Conservation (phyloP, 2,888 invertebrate species). For the Teleogryllus oceanicus region DNA sequence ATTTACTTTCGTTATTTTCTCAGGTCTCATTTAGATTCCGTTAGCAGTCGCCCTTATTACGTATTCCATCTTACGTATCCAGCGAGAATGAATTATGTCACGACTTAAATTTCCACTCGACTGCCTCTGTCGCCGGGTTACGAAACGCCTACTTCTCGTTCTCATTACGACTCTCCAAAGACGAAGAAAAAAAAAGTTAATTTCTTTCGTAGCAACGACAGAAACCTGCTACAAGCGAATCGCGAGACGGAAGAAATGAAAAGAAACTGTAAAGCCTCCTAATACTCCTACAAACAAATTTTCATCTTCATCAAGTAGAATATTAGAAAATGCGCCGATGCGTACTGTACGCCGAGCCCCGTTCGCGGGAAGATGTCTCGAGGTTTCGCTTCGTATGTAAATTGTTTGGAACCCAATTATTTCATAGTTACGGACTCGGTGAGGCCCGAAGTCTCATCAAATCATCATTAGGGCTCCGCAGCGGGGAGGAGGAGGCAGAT, state of each 20-base stretch:
- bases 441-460: slow-evolving; percentile 3
- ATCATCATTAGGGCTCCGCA: background rate
- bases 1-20: too few relatives aligned
- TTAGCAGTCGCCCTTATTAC: background rate
- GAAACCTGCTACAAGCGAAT: background rate
- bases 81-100: background rate
- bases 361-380: background rate
- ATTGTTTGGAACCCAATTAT: slow-evolving; percentile 6
- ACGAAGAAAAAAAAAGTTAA: background rate
- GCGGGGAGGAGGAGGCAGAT: background rate
- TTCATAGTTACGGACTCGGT: background rate
- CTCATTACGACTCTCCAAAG: background rate
- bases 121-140: background rate
- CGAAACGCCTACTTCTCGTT: background rate
- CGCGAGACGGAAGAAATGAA: background rate
- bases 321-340: background rate
- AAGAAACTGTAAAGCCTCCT: background rate
- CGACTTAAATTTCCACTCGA: background rate
- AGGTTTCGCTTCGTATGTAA: slow-evolving; percentile 18
- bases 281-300: background rate
- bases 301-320: background rate
- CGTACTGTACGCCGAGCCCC: background rate
- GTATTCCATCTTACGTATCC: background rate
- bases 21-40: background rate
- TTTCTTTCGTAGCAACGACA: slow-evolving; percentile 1